Evolutionary conservation across 2,797 vertebrate genomes (phyloP).

Genomic region (Parambassis ranga): DNA sequence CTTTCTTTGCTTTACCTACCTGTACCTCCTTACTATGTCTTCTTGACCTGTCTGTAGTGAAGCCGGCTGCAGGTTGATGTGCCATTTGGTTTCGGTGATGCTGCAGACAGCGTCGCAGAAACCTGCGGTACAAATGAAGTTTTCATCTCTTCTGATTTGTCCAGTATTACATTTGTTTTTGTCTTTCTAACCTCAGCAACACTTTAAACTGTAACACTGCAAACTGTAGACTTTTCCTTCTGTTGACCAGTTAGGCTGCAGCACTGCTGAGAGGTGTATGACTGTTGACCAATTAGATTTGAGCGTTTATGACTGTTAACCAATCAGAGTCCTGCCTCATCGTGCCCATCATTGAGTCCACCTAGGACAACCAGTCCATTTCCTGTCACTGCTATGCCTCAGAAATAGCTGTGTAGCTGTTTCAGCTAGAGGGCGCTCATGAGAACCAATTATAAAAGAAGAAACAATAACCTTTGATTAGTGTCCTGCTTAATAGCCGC

Average conservation of each 20-base stretch:
- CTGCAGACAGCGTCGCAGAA: neutral
- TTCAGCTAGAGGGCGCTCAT: too few relatives aligned
- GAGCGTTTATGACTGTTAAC: constrained; percentile 49
- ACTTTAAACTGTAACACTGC: neutral
- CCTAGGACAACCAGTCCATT: too few relatives aligned
- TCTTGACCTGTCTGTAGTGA: neutral
- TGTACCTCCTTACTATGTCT: neutral
- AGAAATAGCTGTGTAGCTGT: too few relatives aligned
- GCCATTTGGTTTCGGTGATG: neutral
- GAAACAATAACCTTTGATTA: too few relatives aligned
- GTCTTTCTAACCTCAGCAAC: neutral
- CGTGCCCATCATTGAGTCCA: too few relatives aligned
- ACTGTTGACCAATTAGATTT: constrained; percentile 45
- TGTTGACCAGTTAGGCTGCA: constrained; percentile 26
- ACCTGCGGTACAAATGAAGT: neutral
- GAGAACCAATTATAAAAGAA: too few relatives aligned
- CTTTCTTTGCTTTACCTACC: neutral
- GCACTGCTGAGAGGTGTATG: constrained; percentile 11
- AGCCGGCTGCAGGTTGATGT: neutral
- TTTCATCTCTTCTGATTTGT: neutral
- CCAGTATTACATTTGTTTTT: neutral
- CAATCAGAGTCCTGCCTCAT: neutral
- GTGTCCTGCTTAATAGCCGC: too few relatives aligned
- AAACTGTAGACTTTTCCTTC: constrained; percentile 16
- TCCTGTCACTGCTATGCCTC: too few relatives aligned